Conservation (phyloP, 2,797 vertebrate genomes). For the Acanthiza pusilla region DNA sequence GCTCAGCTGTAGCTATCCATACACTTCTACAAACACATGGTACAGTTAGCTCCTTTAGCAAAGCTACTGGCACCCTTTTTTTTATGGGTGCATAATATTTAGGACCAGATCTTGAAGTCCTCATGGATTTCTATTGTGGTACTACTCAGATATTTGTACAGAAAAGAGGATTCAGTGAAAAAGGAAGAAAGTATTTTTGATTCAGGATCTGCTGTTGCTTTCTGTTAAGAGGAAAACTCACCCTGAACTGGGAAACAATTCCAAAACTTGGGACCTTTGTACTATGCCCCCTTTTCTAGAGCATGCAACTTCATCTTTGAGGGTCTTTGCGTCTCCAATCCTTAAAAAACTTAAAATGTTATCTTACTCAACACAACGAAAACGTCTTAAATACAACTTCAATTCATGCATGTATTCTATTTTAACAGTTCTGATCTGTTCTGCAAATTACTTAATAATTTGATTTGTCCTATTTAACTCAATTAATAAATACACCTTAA, state of each 20-base stretch:
- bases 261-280: neutral
- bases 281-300: neutral
- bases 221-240: neutral
- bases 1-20: neutral
- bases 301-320: neutral
- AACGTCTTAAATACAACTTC: neutral
- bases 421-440: neutral
- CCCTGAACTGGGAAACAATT: neutral
- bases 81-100: neutral
- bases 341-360: slow-evolving; percentile 11
- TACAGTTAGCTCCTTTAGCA: neutral
- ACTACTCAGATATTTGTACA: neutral
- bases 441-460: neutral
- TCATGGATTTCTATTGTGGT: neutral
- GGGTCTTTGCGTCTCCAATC: neutral
- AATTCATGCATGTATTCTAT: neutral
- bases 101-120: neutral
- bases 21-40: neutral
- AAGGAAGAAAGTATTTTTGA: neutral
- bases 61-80: neutral
- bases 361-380: neutral
- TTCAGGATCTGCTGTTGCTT: neutral
- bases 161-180: neutral
- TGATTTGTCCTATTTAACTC: neutral
- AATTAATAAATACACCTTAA: neutral